phyloP scores from a whole-genome alignment of 2,797 vertebrate species.

The Chaunax sp. region DNA sequence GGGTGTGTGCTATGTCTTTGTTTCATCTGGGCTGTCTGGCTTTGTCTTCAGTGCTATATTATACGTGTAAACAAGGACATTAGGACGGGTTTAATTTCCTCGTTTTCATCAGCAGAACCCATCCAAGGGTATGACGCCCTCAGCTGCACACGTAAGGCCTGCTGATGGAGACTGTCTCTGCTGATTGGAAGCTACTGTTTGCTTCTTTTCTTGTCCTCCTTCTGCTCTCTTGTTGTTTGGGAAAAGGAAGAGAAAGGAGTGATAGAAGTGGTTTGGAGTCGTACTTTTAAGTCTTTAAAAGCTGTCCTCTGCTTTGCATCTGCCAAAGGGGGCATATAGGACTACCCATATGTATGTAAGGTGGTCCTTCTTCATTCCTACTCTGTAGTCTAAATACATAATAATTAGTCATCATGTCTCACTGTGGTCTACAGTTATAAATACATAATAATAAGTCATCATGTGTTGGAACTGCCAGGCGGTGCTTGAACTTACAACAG shows the following conservation, averaged over 20 bases:
- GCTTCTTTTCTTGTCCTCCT: neutral
- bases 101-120: slow-evolving; percentile 1
- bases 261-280: neutral
- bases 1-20: neutral
- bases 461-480: slow-evolving; percentile 2
- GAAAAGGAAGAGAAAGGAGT: neutral
- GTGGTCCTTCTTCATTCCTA: no score
- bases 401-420: no score
- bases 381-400: no score
- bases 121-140: no score
- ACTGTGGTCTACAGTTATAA: neutral
- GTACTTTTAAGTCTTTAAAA: no score
- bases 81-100: neutral
- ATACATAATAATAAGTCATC: no score
- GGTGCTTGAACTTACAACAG: slow-evolving; percentile 30
- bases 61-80: no score
- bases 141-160: neutral
- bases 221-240: neutral
- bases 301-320: no score
- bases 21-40: slow-evolving; percentile 7
- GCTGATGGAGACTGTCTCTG: neutral
- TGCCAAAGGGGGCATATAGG: no score
- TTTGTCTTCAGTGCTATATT: neutral
- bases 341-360: no score
- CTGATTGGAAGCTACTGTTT: no score